These are phyloP conservation scores for Phyllotreta striolata DNA, from an alignment of 2,888 invertebrate species.

Conservation along the genomic window DNA sequence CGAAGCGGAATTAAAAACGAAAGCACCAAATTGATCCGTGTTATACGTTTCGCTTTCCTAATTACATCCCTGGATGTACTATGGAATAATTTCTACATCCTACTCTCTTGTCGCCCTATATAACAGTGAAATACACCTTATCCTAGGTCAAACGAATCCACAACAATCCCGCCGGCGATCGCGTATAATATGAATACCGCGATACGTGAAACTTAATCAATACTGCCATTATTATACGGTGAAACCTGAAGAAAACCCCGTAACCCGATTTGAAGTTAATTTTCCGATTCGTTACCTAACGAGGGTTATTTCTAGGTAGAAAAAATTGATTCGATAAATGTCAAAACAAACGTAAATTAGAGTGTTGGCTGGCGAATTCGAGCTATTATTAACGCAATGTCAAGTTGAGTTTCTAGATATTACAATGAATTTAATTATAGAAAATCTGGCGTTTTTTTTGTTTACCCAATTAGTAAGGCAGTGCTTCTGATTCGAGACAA, in stretches of 20 bases:
- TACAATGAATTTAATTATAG: too few relatives aligned
- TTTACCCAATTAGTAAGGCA: too few relatives aligned
- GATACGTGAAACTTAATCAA: conserved; percentile 25
- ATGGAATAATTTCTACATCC: conserved; percentile 32
- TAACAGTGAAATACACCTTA: neutral
- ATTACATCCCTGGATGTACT: conserved; percentile 27
- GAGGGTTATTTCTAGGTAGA: neutral
- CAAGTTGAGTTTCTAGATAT: too few relatives aligned
- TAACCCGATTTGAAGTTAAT: conserved; percentile 3
- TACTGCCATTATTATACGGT: conserved; percentile 24
- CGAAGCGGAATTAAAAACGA: too few relatives aligned
- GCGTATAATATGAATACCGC: neutral
- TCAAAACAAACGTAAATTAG: too few relatives aligned
- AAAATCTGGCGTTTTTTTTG: too few relatives aligned
- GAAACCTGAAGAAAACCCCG: conserved; percentile 21
- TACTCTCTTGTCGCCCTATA: conserved; percentile 11
- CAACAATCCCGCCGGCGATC: conserved; percentile 1
- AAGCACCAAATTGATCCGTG: too few relatives aligned
- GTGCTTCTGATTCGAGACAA: too few relatives aligned
- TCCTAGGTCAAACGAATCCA: conserved; percentile 23
- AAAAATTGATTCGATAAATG: too few relatives aligned
- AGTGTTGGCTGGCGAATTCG: too few relatives aligned
- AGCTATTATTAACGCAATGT: too few relatives aligned
- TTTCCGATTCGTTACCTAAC: neutral
- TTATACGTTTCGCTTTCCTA: neutral